Base-by-base conservation (phyloP, 1,140 invertebrate species). In the Macrotrachela quadricornifera region DNA sequence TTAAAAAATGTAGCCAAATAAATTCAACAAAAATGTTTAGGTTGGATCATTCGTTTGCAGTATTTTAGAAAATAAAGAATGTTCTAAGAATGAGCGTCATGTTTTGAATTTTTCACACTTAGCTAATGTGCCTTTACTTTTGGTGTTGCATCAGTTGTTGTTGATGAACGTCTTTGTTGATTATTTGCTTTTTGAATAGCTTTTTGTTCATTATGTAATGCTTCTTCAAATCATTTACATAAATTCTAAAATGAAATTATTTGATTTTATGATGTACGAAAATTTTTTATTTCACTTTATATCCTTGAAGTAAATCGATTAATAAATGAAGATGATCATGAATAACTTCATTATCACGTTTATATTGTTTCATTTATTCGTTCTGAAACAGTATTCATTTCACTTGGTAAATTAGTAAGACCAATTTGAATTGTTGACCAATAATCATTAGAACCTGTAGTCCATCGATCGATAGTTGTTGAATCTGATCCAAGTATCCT, bases 161-260 rank as follows among this genome's bases (percentile, higher is more conserved):
- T 30, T 30, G 9, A 30, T 30, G 21, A 4, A 30, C 21, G 21
- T 30, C 21, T 2, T 4, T 30, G 2, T 30, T 75, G 75, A 54
- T 73, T 69, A 21, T 79, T 77, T 18, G 78, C 78, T 10, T 77
- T 77, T 59, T 79, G 77, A 68, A 80, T 78, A 61, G 77, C 76
- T 51, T 77, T 70, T 60, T 80, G 79, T 60, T 80, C 80, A 51
- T 79, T 70, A 6, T 75, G 71, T 10, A 79, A 62, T 18, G 78
- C 78, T 59, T 76, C 74, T 62, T 81, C 79, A 59, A 80, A 74
- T 55, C 79, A 70, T 55, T 80, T 79, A 63, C 79, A 80, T 36
- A 81, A 61, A 57, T 78, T 76, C 69, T 70, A 54, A 13, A 59
- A 56, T 43, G 51, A 42, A n/a, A n/a, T n/a, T n/a, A 46, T 11